Conservation (phyloP, 2,113 vertebrate species). For the Nansenia antarctica region DNA sequence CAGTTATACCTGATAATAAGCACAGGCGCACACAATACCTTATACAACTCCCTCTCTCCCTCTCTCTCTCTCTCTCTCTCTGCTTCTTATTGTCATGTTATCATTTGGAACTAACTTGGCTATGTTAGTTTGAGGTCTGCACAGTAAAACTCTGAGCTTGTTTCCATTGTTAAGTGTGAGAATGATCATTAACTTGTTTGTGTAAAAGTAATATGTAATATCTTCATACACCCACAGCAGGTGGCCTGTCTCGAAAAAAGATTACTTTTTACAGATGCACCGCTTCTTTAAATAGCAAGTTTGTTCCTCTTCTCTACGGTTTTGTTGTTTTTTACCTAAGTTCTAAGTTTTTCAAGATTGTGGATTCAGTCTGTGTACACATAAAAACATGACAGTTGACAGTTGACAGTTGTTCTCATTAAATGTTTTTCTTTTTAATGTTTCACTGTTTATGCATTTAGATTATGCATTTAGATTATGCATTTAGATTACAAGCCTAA, state of each 20-base stretch:
- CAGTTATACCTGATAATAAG: neutral
- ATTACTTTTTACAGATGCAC: constrained; percentile 41
- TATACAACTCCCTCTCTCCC: neutral
- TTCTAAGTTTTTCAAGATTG: too few species aligned
- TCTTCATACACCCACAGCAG: constrained; percentile 67
- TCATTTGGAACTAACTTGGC: neutral
- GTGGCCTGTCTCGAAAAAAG: constrained; percentile 56
- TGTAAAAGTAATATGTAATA: constrained; percentile 54
- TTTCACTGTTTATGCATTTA: too few species aligned
- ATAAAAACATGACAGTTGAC: too few species aligned
- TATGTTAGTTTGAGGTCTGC: too few species aligned
- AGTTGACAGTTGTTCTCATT: too few species aligned
- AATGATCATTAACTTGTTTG: constrained; percentile 49
- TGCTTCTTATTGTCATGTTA: neutral
- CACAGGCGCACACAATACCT: neutral
- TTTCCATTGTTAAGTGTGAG: constrained; percentile 20
- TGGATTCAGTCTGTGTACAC: too few species aligned
- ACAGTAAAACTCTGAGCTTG: neutral
- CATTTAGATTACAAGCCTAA: too few species aligned
- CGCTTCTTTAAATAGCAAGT: neutral
- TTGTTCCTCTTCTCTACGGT: neutral
- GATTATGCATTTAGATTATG: too few species aligned
- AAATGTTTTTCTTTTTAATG: too few species aligned
- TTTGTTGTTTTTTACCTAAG: too few species aligned
- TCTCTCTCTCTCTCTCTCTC: neutral